Evolutionary conservation across 2,888 invertebrate genomes (phyloP).

Genomic region (Psylliodes chrysocephalus): DNA sequence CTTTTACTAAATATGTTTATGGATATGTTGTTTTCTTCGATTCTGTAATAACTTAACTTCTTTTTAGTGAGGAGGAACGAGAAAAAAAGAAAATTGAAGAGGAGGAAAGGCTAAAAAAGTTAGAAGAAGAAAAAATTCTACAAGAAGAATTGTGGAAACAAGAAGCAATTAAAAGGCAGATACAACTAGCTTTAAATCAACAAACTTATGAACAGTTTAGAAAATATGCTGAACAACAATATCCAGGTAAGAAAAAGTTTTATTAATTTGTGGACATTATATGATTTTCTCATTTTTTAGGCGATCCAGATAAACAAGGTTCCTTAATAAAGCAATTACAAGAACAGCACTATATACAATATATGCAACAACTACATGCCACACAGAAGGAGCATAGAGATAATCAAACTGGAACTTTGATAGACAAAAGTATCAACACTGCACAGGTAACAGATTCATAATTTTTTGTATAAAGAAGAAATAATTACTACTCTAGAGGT

Average conservation of each 20-base stretch:
- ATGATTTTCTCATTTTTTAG: slow-evolving; percentile 38
- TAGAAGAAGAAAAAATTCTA: slow-evolving; percentile 74
- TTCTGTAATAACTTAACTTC: background rate
- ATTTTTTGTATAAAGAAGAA: too few relatives aligned
- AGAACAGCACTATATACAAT: slow-evolving; percentile 98
- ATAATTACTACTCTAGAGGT: too few relatives aligned
- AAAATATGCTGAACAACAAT: slow-evolving; percentile 93
- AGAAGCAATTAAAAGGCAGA: slow-evolving; percentile 77
- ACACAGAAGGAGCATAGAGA: slow-evolving; percentile 55
- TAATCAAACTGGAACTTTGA: slow-evolving; percentile 40
- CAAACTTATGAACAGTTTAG: slow-evolving; percentile 92
- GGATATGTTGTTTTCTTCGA: too few relatives aligned
- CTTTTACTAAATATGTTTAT: background rate
- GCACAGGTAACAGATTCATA: slow-evolving; percentile 32
- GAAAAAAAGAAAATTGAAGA: slow-evolving; percentile 69
- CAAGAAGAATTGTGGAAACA: slow-evolving; percentile 72
- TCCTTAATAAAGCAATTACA: slow-evolving; percentile 93
- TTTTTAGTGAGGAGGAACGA: slow-evolving; percentile 66
- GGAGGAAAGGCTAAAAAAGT: slow-evolving; percentile 69
- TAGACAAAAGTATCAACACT: slow-evolving; percentile 39
- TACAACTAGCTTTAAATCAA: slow-evolving; percentile 96
- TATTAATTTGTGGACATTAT: background rate
- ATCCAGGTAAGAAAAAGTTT: slow-evolving; percentile 66
- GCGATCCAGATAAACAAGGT: slow-evolving; percentile 90
- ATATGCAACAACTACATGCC: slow-evolving; percentile 90